Evolutionary conservation across 1,140 invertebrate genomes (phyloP).

Genomic region (Anadara kagoshimensis): DNA sequence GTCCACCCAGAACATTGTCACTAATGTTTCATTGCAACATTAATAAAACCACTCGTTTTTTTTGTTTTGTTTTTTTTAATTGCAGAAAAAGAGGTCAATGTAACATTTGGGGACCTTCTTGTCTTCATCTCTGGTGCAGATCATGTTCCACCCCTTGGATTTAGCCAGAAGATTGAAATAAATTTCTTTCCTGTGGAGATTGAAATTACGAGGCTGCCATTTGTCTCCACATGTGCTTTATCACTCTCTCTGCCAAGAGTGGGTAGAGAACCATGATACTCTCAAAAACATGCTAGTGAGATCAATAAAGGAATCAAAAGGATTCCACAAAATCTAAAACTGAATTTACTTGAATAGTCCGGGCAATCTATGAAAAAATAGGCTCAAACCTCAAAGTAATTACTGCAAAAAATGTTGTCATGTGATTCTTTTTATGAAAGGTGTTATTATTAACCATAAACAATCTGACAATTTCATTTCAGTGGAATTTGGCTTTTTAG

Average conservation of each 20-base stretch:
- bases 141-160: neutral
- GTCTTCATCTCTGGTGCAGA: neutral
- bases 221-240: neutral
- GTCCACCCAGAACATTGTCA: neutral
- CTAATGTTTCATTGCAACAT: conserved; percentile 3
- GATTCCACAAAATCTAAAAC: neutral
- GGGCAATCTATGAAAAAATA: too few relatives aligned
- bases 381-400: too few relatives aligned
- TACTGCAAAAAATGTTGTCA: too few relatives aligned
- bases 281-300: neutral
- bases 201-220: neutral
- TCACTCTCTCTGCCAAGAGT: neutral
- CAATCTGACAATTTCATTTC: too few relatives aligned
- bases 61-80: neutral
- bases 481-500: too few relatives aligned
- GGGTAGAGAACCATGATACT: neutral
- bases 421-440: too few relatives aligned
- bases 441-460: too few relatives aligned
- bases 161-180: neutral
- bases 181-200: neutral
- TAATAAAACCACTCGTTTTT: neutral
- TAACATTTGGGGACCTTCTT: neutral
- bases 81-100: conserved; percentile 3
- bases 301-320: neutral
- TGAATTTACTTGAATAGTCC: neutral